These are phyloP conservation scores for Rhopalosiphum maidis DNA, from an alignment of 1,140 invertebrate species.

Conservation along the genomic window DNA sequence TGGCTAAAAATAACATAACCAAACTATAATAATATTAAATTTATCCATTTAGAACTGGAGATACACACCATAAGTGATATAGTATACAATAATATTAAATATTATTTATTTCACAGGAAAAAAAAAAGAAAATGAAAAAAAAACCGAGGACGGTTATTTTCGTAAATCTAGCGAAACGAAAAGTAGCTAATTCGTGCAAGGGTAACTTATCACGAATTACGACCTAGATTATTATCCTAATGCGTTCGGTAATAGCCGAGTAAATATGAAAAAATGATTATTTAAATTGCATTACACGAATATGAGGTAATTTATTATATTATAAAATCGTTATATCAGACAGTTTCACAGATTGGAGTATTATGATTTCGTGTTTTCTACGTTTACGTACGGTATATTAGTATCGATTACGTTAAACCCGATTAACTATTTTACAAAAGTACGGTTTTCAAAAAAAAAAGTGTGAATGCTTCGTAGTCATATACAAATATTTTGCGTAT, in stretches of 20 bases:
- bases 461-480: not conserved
- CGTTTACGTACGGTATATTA: not conserved
- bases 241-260: not conserved
- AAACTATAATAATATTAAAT: not conserved
- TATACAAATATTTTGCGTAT: not conserved
- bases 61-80: not conserved
- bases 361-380: not conserved
- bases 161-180: not conserved
- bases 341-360: not conserved
- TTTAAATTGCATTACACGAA: not conserved
- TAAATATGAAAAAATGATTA: slow-evolving; percentile 11
- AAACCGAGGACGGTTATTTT: no score
- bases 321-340: slow-evolving; percentile 10
- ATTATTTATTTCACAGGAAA: not conserved
- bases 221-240: not conserved
- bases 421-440: not conserved
- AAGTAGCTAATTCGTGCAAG: not conserved
- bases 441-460: not conserved
- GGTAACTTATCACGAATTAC: not conserved
- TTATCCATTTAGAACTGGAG: not conserved
- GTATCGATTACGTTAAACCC: not conserved
- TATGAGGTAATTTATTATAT: not conserved
- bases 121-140: no score
- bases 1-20: not conserved
- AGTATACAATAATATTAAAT: not conserved